Evolutionary conservation across 2,888 invertebrate species (phyloP).

Genomic region (Apodemia mormo): DNA sequence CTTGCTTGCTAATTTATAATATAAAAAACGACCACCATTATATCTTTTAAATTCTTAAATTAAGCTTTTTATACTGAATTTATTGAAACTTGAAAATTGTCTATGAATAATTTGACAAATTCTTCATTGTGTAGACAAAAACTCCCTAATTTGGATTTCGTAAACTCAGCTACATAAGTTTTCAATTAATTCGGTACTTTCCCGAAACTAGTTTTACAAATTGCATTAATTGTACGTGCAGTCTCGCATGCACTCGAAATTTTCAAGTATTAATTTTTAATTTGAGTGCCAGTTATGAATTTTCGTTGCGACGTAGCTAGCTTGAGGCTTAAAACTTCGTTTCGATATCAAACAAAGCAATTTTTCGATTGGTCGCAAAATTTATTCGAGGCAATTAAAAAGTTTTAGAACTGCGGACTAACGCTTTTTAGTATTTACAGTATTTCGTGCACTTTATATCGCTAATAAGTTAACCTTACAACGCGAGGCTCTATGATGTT

Average conservation of each 20-base stretch:
- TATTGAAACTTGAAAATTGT: no score
- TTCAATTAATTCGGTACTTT: constrained; percentile 6
- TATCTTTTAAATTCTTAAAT: no score
- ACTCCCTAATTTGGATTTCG: neutral
- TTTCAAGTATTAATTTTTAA: constrained; percentile 55
- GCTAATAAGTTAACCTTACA: neutral
- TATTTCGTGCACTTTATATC: constrained; percentile 11
- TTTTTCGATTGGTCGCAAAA: constrained; percentile 68
- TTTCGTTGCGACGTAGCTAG: constrained; percentile 47
- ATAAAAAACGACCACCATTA: no score
- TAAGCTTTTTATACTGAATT: no score
- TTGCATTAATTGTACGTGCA: constrained; percentile 37
- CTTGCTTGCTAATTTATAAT: no score
- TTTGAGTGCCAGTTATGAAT: constrained; percentile 47
- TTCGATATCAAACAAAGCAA: constrained; percentile 68
- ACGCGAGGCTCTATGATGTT: neutral
- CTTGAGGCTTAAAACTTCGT: constrained; percentile 57
- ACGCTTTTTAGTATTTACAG: constrained; percentile 13
- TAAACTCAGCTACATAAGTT: neutral
- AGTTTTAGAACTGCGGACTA: constrained; percentile 48
- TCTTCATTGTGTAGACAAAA: neutral
- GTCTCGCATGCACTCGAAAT: constrained; percentile 52
- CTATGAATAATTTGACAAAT: neutral
- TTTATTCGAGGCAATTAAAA: constrained; percentile 73
- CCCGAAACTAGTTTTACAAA: constrained; percentile 27